These are phyloP conservation scores for Edolisoma coerulescens DNA, from an alignment of 2,113 vertebrate species.

Conservation along the genomic window DNA sequence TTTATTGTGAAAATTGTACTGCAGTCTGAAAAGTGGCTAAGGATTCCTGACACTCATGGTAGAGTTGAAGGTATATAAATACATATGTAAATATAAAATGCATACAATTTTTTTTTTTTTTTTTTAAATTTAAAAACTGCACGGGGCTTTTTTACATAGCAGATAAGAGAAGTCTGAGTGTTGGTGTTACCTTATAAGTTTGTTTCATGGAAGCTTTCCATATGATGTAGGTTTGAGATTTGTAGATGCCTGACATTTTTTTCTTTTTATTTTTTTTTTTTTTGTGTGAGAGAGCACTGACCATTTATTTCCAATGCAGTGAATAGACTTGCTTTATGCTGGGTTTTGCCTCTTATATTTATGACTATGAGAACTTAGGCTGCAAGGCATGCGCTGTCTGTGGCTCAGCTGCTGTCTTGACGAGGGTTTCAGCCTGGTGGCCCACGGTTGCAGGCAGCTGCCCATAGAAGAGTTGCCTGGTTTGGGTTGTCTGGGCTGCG, in stretches of 20 bases:
- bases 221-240: neutral
- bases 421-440: neutral
- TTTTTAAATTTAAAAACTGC: neutral
- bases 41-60: neutral
- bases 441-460: fast-evolving
- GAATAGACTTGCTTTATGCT: neutral
- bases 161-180: neutral
- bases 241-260: neutral
- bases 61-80: neutral
- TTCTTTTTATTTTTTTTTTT: no score
- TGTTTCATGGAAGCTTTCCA: neutral
- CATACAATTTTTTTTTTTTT: neutral
- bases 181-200: neutral
- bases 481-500: neutral
- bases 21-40: neutral
- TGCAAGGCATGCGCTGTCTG: fast-evolving
- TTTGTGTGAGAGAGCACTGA: neutral
- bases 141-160: neutral
- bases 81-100: neutral
- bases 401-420: neutral
- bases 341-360: neutral
- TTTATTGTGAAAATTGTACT: neutral
- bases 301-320: neutral
- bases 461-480: fast-evolving
- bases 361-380: neutral